phyloP scores from a whole-genome alignment of 2,113 vertebrate genomes.

The Cebidichthys violaceus region DNA sequence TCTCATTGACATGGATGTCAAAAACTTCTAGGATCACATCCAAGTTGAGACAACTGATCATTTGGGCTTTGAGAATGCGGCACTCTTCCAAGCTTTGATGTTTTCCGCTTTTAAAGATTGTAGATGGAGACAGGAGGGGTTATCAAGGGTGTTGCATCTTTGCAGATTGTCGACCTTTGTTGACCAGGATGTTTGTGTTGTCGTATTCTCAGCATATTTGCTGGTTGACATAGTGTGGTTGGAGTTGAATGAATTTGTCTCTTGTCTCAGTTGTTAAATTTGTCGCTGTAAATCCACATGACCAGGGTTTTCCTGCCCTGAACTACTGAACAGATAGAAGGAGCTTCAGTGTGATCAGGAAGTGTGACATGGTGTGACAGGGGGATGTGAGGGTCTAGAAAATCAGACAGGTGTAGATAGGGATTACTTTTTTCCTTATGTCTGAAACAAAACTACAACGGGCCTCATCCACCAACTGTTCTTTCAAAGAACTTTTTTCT shows the following conservation, averaged over 20 bases:
- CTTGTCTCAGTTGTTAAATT: not conserved
- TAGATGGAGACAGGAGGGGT: constrained; percentile 34
- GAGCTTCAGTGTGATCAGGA: not conserved
- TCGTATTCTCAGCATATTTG: constrained; percentile 11
- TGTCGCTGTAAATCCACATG: not conserved
- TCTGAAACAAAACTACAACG: not conserved
- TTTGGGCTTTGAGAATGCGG: constrained; percentile 56
- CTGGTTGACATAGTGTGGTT: not conserved
- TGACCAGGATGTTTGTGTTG: constrained; percentile 4
- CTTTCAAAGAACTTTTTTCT: not conserved
- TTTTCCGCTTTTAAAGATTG: constrained; percentile 46
- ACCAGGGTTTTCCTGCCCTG: not conserved
- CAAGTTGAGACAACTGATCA: constrained; percentile 75
- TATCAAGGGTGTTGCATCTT: constrained; percentile 50
- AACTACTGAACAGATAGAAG: constrained; percentile 5
- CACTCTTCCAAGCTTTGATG: constrained; percentile 70
- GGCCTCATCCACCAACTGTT: too few species aligned
- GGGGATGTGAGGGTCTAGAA: not conserved
- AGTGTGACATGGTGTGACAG: not conserved
- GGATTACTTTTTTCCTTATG: not conserved
- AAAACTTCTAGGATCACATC: constrained; percentile 73
- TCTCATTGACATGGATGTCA: constrained; percentile 70
- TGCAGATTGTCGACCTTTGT: constrained; percentile 30
- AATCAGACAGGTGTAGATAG: not conserved
- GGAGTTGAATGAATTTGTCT: not conserved